A percentile compares a stretch with the other conserved stretches of the same genome.
Evolutionary conservation across 1,140 invertebrate species (phyloP).

Genomic region (Papilio glaucus): DNA sequence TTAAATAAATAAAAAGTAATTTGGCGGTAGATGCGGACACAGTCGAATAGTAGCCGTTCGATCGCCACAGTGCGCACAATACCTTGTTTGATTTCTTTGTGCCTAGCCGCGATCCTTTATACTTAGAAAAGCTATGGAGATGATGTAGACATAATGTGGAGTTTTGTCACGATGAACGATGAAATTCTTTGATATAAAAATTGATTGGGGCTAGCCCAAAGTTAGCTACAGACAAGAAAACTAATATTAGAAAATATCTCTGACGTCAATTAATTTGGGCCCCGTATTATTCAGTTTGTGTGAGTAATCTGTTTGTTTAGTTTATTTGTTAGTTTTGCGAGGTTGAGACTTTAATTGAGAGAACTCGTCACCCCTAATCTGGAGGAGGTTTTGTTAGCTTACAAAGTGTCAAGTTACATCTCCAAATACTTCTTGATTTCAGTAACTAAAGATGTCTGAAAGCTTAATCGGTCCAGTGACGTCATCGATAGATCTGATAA

Average conservation of each 20-base stretch:
- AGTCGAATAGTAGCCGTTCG: too few species aligned
- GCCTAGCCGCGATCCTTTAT: too few species aligned
- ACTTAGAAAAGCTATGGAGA: too few species aligned
- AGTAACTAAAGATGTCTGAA: not conserved
- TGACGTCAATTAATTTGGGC: constrained; percentile 16
- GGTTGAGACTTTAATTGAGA: constrained; percentile 22
- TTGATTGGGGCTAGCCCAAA: not conserved
- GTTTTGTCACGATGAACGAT: not conserved
- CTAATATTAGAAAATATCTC: not conserved
- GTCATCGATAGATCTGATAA: not conserved
- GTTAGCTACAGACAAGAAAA: not conserved
- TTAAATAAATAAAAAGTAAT: too few species aligned
- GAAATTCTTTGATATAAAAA: not conserved
- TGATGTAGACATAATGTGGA: not conserved
- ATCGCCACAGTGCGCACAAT: too few species aligned
- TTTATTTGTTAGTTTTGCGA: constrained; percentile 25
- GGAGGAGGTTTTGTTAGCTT: constrained; percentile 20
- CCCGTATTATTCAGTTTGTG: constrained; percentile 10
- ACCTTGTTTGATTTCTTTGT: too few species aligned
- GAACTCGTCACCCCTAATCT: constrained; percentile 16
- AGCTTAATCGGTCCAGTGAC: not conserved
- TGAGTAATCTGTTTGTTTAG: constrained; percentile 30
- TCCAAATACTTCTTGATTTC: constrained; percentile 26
- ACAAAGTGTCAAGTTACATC: constrained; percentile 27
- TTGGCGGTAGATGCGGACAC: too few species aligned